phyloP scores from a whole-genome alignment of 2,797 vertebrate genomes.

The Coracias cyanogaster region DNA sequence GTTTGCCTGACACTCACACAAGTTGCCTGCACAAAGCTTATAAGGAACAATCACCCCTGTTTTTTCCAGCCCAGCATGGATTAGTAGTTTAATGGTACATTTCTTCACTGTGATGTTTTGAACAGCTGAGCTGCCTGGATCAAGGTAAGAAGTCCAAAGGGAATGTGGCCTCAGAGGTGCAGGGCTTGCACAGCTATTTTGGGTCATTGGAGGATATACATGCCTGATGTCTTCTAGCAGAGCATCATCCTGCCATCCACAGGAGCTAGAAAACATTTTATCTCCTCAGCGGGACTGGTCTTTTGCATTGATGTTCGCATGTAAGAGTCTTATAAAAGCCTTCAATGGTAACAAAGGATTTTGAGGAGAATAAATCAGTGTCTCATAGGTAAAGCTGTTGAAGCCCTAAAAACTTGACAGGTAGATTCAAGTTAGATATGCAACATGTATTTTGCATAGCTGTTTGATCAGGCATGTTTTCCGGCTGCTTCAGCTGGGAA shows the following conservation, averaged over 20 bases:
- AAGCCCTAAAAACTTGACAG: not conserved
- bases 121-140: not conserved
- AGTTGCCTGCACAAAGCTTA: not conserved
- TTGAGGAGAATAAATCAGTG: not conserved
- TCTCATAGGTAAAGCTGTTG: not conserved
- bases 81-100: not conserved
- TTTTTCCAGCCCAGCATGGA: not conserved
- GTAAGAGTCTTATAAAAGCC: not conserved
- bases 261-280: not conserved
- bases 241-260: not conserved
- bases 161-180: not conserved
- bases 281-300: not conserved
- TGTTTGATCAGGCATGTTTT: not conserved
- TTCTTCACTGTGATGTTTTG: slow-evolving; percentile 3
- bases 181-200: not conserved
- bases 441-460: not conserved
- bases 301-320: not conserved
- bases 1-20: not conserved
- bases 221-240: not conserved
- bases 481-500: not conserved
- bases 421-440: not conserved
- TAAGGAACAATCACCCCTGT: not conserved
- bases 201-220: not conserved
- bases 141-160: not conserved
- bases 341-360: not conserved